These are phyloP conservation scores for Leucoraja ocellata DNA, from an alignment of 2,797 vertebrate genomes.

Conservation along the genomic window DNA sequence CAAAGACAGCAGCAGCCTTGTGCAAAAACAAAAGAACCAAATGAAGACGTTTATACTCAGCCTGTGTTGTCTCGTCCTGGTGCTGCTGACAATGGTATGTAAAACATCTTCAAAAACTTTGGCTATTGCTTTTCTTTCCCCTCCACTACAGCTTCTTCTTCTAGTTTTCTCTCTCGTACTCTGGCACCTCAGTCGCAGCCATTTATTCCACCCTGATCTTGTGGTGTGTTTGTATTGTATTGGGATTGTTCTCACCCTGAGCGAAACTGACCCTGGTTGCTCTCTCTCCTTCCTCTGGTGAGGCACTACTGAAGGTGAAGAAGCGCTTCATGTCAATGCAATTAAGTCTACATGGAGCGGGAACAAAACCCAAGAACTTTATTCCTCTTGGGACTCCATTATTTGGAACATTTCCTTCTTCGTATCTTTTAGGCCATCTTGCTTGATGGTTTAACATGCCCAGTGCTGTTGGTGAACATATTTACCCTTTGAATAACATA, in stretches of 20 bases:
- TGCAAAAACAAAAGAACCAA: not conserved
- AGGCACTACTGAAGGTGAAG: not conserved
- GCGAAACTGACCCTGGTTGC: not conserved
- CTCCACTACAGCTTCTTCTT: not conserved
- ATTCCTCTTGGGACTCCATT: too few relatives aligned
- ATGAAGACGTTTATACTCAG: not conserved
- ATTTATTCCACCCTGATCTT: too few relatives aligned
- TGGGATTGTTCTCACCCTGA: not conserved
- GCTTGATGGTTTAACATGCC: too few relatives aligned
- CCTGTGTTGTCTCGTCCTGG: not conserved
- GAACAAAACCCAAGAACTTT: not conserved
- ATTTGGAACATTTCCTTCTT: too few relatives aligned
- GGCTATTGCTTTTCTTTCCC: not conserved
- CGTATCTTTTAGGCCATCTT: not conserved
- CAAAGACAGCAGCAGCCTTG: not conserved
- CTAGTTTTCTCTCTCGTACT: not conserved
- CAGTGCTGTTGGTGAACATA: not conserved
- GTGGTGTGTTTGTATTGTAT: too few relatives aligned
- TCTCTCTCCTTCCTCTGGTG: too few relatives aligned
- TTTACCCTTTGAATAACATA: not conserved
- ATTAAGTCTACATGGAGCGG: too few relatives aligned
- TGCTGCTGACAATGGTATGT: not conserved
- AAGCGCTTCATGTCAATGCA: not conserved
- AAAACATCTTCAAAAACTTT: not conserved
- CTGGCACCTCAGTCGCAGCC: not conserved